phyloP scores from a whole-genome alignment of 1,140 invertebrate species.

The Vanessa atalanta region DNA sequence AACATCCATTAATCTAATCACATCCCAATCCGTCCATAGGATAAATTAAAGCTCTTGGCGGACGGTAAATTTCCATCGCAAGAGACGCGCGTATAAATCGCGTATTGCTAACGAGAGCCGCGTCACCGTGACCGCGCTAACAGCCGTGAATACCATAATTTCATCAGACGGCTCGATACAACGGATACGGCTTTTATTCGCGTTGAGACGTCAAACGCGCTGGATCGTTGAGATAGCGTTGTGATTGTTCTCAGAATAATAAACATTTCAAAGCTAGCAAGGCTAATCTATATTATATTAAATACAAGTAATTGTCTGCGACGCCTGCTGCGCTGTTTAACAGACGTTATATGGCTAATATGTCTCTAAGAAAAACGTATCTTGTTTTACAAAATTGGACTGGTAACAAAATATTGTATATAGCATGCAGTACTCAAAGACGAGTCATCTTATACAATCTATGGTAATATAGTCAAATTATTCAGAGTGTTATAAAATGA shows the following conservation, averaged over 20 bases:
- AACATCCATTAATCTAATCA: background rate
- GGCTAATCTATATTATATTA: background rate
- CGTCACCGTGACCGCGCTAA: constrained; percentile 49
- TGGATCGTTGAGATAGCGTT: constrained; percentile 16
- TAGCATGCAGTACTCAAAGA: too few species aligned
- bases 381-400: too few species aligned
- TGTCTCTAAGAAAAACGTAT: background rate
- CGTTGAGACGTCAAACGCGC: constrained; percentile 20
- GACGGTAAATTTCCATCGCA: constrained; percentile 21
- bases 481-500: too few species aligned
- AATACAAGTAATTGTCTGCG: background rate
- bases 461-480: too few species aligned
- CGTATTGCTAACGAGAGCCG: constrained; percentile 50
- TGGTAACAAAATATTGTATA: too few species aligned
- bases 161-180: constrained; percentile 37
- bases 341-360: background rate
- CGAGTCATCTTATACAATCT: too few species aligned
- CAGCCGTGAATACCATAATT: constrained; percentile 48
- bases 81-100: constrained; percentile 53
- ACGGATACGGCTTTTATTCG: constrained; percentile 25
- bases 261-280: constrained; percentile 9
- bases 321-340: background rate
- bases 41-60: constrained; percentile 21
- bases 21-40: background rate
- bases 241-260: constrained; percentile 14